Evolutionary conservation across 2,113 vertebrate genomes (phyloP).

Genomic region (Lethenteron camtschaticum): DNA sequence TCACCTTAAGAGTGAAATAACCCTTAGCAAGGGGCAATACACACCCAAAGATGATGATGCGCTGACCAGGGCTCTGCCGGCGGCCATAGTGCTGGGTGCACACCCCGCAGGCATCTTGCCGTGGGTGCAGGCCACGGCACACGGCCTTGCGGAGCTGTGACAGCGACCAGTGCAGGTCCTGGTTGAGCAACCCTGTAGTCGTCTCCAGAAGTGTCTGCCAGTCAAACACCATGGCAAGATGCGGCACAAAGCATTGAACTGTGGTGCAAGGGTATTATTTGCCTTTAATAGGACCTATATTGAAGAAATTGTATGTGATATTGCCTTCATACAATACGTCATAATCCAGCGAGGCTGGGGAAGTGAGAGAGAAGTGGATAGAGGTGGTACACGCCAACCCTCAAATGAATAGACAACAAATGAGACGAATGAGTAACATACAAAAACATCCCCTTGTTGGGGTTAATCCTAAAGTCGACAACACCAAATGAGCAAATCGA

Average conservation of each 20-base stretch:
- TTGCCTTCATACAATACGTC: neutral
- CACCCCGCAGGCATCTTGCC: constrained; percentile 73
- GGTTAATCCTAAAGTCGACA: neutral
- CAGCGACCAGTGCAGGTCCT: constrained; percentile 93
- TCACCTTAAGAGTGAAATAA: neutral
- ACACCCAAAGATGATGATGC: constrained; percentile 87
- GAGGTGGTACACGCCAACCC: neutral
- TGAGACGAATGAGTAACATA: neutral
- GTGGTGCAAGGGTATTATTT: neutral
- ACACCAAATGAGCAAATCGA: constrained; percentile 4
- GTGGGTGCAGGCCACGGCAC: constrained; percentile 61
- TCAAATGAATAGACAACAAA: neutral
- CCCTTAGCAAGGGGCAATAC: neutral
- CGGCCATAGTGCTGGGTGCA: constrained; percentile 85
- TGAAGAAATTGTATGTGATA: neutral
- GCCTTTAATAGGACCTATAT: neutral
- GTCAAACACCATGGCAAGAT: neutral
- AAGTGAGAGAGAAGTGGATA: no score
- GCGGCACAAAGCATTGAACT: neutral
- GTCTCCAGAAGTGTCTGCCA: constrained; percentile 70
- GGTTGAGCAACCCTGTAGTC: constrained; percentile 69
- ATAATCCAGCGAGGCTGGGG: neutral
- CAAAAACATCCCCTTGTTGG: neutral
- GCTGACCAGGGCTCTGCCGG: constrained; percentile 47
- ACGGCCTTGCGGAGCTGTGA: constrained; percentile 60